These are phyloP conservation scores for Eospalax fontanierii DNA, from an alignment of 2,797 vertebrate genomes.

Conservation along the genomic window DNA sequence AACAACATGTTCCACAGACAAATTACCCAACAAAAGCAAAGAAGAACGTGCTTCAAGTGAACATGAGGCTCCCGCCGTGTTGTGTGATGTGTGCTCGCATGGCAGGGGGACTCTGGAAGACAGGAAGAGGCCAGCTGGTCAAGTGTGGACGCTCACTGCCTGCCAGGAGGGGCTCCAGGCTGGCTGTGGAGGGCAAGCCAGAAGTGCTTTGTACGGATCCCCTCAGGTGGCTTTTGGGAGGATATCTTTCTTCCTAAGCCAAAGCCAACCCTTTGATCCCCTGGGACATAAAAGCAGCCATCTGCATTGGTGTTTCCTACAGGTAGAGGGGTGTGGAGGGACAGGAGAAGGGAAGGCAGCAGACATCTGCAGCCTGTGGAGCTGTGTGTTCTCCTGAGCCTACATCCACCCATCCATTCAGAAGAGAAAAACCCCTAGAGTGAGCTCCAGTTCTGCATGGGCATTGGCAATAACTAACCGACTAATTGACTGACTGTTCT, in stretches of 20 bases:
- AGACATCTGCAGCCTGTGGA: neutral
- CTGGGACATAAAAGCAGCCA: constrained; percentile 67
- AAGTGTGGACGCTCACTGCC: neutral
- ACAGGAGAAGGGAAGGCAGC: neutral
- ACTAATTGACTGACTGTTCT: neutral
- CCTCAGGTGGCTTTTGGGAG: constrained; percentile 64
- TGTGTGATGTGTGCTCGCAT: neutral
- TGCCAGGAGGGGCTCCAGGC: neutral
- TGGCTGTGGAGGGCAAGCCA: neutral
- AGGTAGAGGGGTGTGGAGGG: constrained; percentile 52
- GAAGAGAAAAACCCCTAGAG: neutral
- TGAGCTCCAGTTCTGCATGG: neutral
- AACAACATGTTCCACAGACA: constrained; percentile 32
- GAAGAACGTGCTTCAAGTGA: neutral
- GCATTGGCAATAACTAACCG: neutral
- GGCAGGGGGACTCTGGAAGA: neutral
- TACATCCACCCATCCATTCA: no score
- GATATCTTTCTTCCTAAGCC: constrained; percentile 73
- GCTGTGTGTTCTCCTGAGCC: neutral
- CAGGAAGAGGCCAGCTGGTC: neutral
- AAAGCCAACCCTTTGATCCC: constrained; percentile 77
- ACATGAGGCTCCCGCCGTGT: neutral
- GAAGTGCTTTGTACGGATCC: constrained; percentile 27
- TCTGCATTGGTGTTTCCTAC: constrained; percentile 43
- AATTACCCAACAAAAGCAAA: constrained; percentile 10